Conservation (phyloP, 2,113 vertebrate species). For the Pionites leucogaster region DNA sequence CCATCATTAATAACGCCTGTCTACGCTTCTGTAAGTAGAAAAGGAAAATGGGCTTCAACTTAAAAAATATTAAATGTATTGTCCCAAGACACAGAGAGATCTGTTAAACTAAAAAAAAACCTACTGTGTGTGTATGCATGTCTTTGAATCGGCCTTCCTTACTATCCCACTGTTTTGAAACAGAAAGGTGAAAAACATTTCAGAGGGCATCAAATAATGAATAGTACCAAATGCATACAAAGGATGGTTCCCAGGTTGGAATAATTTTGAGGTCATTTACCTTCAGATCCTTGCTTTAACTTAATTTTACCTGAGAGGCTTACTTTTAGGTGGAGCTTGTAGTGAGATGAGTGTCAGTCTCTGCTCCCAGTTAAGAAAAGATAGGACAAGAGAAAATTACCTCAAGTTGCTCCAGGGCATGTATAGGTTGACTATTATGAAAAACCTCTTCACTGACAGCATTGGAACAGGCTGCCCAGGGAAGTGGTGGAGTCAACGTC, state of each 20-base stretch:
- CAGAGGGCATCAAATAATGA: neutral
- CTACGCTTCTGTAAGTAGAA: neutral
- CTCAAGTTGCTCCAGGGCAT: neutral
- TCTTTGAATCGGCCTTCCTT: neutral
- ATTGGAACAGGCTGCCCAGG: neutral
- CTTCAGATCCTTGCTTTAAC: neutral
- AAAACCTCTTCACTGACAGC: neutral
- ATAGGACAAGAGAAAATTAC: neutral
- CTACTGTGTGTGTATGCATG: fast-evolving
- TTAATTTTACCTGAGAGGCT: neutral
- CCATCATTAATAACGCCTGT: neutral
- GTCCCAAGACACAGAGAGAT: neutral
- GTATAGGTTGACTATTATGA: neutral
- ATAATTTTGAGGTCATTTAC: neutral
- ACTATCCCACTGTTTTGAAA: neutral
- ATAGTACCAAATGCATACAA: neutral
- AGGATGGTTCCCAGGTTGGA: neutral
- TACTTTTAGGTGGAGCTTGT: neutral
- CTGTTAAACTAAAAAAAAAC: neutral
- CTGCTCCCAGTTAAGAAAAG: neutral
- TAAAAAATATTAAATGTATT: neutral
- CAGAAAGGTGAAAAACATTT: neutral
- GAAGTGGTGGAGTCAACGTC: neutral
- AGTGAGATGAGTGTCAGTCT: neutral
- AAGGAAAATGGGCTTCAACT: neutral